These are phyloP conservation scores for Nettapus auritus DNA, from an alignment of 2,113 vertebrate genomes.

Conservation along the genomic window DNA sequence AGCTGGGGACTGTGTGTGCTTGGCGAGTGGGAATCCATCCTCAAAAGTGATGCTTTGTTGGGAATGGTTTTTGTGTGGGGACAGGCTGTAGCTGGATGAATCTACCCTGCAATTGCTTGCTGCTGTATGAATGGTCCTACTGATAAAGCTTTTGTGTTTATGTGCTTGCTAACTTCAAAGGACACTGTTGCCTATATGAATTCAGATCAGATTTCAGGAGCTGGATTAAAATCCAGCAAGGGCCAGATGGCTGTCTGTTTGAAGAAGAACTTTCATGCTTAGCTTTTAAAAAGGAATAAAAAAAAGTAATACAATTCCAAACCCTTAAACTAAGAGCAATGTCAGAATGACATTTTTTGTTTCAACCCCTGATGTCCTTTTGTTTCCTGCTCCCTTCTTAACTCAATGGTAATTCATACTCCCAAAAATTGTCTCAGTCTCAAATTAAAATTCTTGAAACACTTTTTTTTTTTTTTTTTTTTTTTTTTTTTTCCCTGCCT, in stretches of 20 bases:
- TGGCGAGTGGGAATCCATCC: not conserved
- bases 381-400: not conserved
- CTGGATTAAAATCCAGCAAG: slow-evolving; percentile 45
- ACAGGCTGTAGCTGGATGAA: not conserved
- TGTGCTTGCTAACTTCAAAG: slow-evolving; percentile 67
- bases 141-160: slow-evolving; percentile 65
- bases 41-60: not conserved
- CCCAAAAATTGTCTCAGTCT: not conserved
- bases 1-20: not conserved
- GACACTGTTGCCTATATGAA: slow-evolving; percentile 42
- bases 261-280: slow-evolving; percentile 62
- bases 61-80: not conserved
- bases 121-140: slow-evolving; percentile 48
- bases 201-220: slow-evolving; percentile 62
- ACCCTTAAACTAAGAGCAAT: not conserved
- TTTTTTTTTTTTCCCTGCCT: not conserved
- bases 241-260: slow-evolving; percentile 64
- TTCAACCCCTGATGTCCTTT: not conserved
- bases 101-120: slow-evolving; percentile 15
- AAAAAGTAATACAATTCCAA: not conserved
- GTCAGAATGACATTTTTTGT: not conserved
- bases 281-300: not conserved
- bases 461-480: not conserved
- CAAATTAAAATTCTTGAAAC: slow-evolving; percentile 15
- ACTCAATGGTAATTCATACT: not conserved